A percentile compares a stretch with the other conserved stretches of the same genome.
These are phyloP conservation scores for Mallateleia sp. DNA, from an alignment of 2,888 invertebrate genomes.

Conservation along the genomic window DNA sequence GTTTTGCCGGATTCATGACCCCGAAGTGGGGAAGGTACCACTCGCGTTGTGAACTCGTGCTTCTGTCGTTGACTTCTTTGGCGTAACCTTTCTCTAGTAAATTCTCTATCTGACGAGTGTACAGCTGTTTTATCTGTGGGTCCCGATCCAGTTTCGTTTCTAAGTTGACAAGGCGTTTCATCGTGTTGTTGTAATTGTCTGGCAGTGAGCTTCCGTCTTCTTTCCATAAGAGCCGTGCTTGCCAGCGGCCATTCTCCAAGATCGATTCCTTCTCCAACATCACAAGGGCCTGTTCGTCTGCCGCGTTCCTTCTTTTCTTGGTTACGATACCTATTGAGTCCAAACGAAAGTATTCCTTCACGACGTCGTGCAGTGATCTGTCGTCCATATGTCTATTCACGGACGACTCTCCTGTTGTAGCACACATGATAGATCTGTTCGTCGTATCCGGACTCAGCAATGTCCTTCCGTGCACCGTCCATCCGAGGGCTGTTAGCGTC, in stretches of 20 bases:
- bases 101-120: background rate
- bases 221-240: constrained; percentile 42
- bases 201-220: background rate
- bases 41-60: background rate
- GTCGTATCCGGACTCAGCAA: too few relatives aligned
- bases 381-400: too few relatives aligned
- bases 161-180: constrained; percentile 13
- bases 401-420: too few relatives aligned
- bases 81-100: background rate
- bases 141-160: constrained; percentile 52
- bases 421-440: too few relatives aligned
- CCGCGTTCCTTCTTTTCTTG: background rate
- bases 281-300: background rate
- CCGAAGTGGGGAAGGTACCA: constrained; percentile 31
- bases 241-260: constrained; percentile 13
- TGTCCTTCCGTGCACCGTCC: background rate
- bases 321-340: background rate
- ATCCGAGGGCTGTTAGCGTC: background rate
- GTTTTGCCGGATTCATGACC: constrained; percentile 46
- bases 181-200: constrained; percentile 8
- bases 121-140: background rate
- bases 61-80: background rate
- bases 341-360: background rate
- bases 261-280: too few relatives aligned
- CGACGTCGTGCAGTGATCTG: background rate